These are phyloP conservation scores for Sinocyclocheilus maitianheensis DNA, from an alignment of 2,113 vertebrate species.

Conservation along the genomic window DNA sequence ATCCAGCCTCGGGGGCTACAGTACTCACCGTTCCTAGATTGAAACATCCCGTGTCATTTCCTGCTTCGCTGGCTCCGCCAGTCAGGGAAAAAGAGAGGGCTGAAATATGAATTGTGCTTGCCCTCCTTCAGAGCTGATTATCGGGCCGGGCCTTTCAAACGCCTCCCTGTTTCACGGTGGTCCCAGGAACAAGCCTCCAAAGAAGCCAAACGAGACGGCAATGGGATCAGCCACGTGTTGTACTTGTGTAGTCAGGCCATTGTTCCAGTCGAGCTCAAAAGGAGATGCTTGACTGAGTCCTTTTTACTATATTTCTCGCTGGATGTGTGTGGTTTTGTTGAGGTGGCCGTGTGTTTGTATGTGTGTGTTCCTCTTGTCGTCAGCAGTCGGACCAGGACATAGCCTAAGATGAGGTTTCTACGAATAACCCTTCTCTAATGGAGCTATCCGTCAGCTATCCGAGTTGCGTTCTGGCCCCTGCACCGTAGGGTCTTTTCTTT, in stretches of 20 bases:
- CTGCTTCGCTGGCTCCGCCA: slow-evolving; percentile 84
- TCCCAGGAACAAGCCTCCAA: slow-evolving; percentile 84
- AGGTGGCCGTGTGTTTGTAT: slow-evolving; percentile 43
- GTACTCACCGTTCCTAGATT: slow-evolving; percentile 84
- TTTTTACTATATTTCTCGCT: slow-evolving; percentile 79
- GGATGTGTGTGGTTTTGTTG: slow-evolving; percentile 51
- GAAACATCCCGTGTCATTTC: slow-evolving; percentile 90
- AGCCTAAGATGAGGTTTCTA: slow-evolving; percentile 80
- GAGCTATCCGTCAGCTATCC: slow-evolving; percentile 89
- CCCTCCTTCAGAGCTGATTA: slow-evolving; percentile 84
- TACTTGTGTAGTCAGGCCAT: slow-evolving; percentile 87
- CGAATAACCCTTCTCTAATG: slow-evolving; percentile 83
- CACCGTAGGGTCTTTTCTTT: slow-evolving; percentile 70
- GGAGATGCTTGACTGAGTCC: slow-evolving; percentile 96
- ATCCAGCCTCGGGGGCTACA: slow-evolving; percentile 74
- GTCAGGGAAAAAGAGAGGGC: slow-evolving; percentile 52
- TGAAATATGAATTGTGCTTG: slow-evolving; percentile 90
- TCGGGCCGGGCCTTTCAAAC: slow-evolving; percentile 80
- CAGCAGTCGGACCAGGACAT: slow-evolving; percentile 85
- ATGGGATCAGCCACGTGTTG: slow-evolving; percentile 84
- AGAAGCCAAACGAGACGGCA: slow-evolving; percentile 80
- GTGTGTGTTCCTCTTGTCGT: slow-evolving; percentile 74
- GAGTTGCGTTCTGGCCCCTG: slow-evolving; percentile 70
- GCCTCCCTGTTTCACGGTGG: slow-evolving; percentile 93
- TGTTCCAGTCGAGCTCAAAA: slow-evolving; percentile 91